These are phyloP conservation scores for Brenthis ino DNA, from an alignment of 2,888 invertebrate genomes.

Conservation along the genomic window DNA sequence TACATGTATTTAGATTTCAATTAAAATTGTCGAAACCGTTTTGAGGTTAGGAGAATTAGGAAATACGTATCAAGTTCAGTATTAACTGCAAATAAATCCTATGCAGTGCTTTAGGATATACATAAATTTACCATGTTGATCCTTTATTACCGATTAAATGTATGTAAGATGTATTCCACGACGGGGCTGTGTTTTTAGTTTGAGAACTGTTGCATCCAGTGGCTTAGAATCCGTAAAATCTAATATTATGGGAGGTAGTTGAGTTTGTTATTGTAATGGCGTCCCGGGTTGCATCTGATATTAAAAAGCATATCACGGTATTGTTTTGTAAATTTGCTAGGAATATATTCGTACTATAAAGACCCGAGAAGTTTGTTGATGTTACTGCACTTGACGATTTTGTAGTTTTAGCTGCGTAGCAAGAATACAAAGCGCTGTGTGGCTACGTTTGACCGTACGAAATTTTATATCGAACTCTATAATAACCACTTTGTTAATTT, in stretches of 20 bases:
- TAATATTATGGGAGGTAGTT: constrained; percentile 54
- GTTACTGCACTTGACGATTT: constrained; percentile 60
- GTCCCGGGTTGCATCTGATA: constrained; percentile 47
- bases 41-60: constrained; percentile 4
- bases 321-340: constrained; percentile 69
- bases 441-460: constrained; percentile 2
- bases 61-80: constrained; percentile 55
- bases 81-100: constrained; percentile 63
- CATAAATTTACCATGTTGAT: constrained; percentile 38
- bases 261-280: constrained; percentile 49
- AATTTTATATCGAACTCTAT: neutral
- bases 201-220: constrained; percentile 50
- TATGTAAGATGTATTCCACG: constrained; percentile 27
- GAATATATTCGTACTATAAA: constrained; percentile 44
- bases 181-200: constrained; percentile 5
- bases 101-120: constrained; percentile 53
- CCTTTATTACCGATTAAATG: constrained; percentile 30
- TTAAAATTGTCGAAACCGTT: constrained; percentile 1
- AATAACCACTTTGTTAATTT: too few species aligned
- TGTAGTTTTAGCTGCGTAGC: constrained; percentile 65
- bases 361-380: constrained; percentile 51
- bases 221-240: constrained; percentile 58
- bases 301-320: constrained; percentile 65
- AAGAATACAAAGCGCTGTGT: constrained; percentile 50
- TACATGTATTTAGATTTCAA: constrained; percentile 8